Base-by-base conservation (phyloP, 2,113 vertebrate species). In the Labrus mixtus region DNA sequence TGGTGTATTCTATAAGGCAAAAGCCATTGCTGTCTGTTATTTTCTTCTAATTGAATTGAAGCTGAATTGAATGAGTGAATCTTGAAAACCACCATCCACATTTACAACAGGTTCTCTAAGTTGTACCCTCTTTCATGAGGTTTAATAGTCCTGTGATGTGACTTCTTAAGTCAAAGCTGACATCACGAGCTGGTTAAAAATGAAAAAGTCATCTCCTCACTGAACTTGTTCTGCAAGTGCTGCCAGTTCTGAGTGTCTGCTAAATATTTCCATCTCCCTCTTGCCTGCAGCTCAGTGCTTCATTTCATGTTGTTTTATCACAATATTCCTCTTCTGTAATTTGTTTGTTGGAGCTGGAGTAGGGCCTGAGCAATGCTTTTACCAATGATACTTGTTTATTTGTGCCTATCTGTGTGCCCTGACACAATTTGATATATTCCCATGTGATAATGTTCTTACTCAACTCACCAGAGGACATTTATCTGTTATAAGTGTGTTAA, bases 131-230 rank as follows among this genome's bases (percentile, higher is more conserved):
- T n/a, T 20, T 54, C 23, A 36, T 66, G 60, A 10, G 55, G 41
- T 78, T 23, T 62, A 64, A 23, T 51, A 72, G 61, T 73, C 37
- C 59, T 53, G 64, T 25, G 51, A 77, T 59, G 43, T 65, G 48
- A 46, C 56, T n/a, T 48, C 13, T 58, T 61, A 39, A 74, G 57
- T 73, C 59, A 54, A 43, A 65, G 56, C 60, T 41, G 77, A 63
- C 46, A 74, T 71, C 25, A 56, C 41, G 23, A 76, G 23, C 23
- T 56, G 39, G 29, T 67, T 67, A 67, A 77, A 77, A 53, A 77
- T 50, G 41, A 65, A 79, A 56, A 39, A 71, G 20, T 50, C 63
- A 37, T 53, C 66, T 81, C 23, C 17, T 55, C 16, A 20, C 10
- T 48, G 39, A 62, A 53, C 58, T n/a, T 25, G 20, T 20, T 62